phyloP scores from a whole-genome alignment of 2,797 vertebrate genomes.

The Threskiornis aethiopicus region DNA sequence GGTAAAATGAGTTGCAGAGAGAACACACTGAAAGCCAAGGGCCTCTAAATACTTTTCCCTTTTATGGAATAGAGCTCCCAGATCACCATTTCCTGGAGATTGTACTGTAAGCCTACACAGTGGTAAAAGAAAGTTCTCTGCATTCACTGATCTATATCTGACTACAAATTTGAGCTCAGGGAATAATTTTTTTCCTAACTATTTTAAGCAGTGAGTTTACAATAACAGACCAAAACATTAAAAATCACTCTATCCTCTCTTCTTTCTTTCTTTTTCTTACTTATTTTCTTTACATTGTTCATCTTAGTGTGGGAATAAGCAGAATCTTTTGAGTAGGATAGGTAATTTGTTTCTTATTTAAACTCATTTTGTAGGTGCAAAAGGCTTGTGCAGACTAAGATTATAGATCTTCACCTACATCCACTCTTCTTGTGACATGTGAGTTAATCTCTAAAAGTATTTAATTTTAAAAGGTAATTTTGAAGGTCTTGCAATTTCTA shows the following conservation, averaged over 20 bases:
- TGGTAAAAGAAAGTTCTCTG: conserved; percentile 59
- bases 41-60: conserved; percentile 78
- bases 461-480: not conserved
- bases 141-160: conserved; percentile 66
- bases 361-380: not conserved
- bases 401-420: not conserved
- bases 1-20: conserved; percentile 62
- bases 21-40: conserved; percentile 57
- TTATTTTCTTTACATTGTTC: not conserved
- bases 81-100: conserved; percentile 74
- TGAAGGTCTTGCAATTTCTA: not conserved
- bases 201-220: conserved; percentile 76
- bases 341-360: not conserved
- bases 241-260: conserved; percentile 19
- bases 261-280: not conserved
- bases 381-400: not conserved
- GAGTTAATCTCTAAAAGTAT: not conserved
- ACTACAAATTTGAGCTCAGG: conserved; percentile 66
- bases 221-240: conserved; percentile 63
- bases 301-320: conserved; percentile 47
- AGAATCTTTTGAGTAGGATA: not conserved
- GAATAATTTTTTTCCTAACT: conserved; percentile 67
- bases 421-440: not conserved
- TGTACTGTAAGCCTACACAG: conserved; percentile 65
- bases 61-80: conserved; percentile 76